Percentiles rank a stretch among this genome's conserved stretches.
Conservation (phyloP, 2,888 invertebrate species). For the Pediacus dermestoides region DNA sequence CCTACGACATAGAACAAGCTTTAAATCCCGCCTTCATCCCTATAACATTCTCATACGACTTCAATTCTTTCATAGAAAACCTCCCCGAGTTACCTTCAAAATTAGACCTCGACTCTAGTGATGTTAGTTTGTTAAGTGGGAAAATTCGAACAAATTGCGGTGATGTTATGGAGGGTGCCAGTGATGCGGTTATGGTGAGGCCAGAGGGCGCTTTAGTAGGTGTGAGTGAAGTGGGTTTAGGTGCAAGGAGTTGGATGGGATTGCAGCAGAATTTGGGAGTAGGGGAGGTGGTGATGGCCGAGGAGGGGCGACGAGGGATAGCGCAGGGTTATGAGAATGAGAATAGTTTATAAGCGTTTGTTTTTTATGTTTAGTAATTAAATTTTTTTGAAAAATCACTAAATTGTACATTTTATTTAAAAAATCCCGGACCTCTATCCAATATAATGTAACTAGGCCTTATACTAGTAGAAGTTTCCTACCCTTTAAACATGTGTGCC, state of each 20-base stretch:
- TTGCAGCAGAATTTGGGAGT: slow-evolving; percentile 77
- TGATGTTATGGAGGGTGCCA: slow-evolving; percentile 12
- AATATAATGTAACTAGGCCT: too few relatives aligned
- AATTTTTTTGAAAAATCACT: too few relatives aligned
- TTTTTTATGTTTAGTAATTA: not conserved
- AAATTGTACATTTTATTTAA: too few relatives aligned
- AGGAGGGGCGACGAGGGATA: slow-evolving; percentile 73
- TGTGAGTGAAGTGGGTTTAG: slow-evolving; percentile 57
- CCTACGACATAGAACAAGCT: slow-evolving; percentile 87
- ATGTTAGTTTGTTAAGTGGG: slow-evolving; percentile 75
- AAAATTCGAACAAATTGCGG: slow-evolving; percentile 53
- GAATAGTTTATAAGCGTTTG: slow-evolving; percentile 3
- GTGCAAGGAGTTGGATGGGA: slow-evolving; percentile 77
- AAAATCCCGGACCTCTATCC: too few relatives aligned
- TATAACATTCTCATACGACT: slow-evolving; percentile 57
- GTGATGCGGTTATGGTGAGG: slow-evolving; percentile 43
- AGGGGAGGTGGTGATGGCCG: slow-evolving; percentile 63
- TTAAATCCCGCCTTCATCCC: slow-evolving; percentile 56
- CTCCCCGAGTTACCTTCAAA: not conserved
- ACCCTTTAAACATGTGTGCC: too few relatives aligned
- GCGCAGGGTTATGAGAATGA: slow-evolving; percentile 68
- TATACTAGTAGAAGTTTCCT: too few relatives aligned
- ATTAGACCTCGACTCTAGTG: slow-evolving; percentile 43
- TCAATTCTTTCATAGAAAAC: slow-evolving; percentile 60
- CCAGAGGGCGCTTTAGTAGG: slow-evolving; percentile 51